phyloP scores from a whole-genome alignment of 2,888 invertebrate species.

The Dromius quadrimaculatus region DNA sequence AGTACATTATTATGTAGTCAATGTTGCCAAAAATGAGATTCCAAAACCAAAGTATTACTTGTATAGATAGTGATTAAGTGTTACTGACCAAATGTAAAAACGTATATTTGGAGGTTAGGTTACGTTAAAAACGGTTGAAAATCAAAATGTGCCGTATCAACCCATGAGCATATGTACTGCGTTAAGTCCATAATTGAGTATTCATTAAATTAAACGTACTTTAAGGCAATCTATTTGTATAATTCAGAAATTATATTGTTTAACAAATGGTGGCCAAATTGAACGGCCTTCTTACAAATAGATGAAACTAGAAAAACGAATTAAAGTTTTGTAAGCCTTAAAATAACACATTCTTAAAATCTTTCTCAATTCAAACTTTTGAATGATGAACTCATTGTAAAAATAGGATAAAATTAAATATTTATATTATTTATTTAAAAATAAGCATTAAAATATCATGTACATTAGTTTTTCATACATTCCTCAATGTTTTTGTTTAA shows the following conservation, averaged over 20 bases:
- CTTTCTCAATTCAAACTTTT: conserved; percentile 21
- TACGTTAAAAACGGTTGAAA: conserved; percentile 22
- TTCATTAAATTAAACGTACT: conserved; percentile 42
- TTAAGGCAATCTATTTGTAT: conserved; percentile 45
- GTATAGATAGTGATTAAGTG: conserved; percentile 57
- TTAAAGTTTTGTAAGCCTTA: conserved; percentile 47
- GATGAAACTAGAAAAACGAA: conserved; percentile 43
- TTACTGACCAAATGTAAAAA: conserved; percentile 58
- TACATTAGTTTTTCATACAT: conserved; percentile 35
- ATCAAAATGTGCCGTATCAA: conserved; percentile 34
- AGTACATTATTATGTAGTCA: conserved; percentile 58
- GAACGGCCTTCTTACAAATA: conserved; percentile 47
- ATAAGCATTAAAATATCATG: conserved; percentile 34
- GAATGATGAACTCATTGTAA: conserved; percentile 14
- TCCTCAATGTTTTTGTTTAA: conserved; percentile 35
- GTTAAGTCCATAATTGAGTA: conserved; percentile 1
- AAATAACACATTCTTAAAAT: conserved; percentile 21
- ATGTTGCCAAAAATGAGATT: conserved; percentile 62
- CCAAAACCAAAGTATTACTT: conserved; percentile 62
- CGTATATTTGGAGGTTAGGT: conserved; percentile 26
- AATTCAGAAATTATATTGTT: conserved; percentile 44
- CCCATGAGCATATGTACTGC: conserved; percentile 30
- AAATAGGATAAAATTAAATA: conserved; percentile 38
- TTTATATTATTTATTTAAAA: conserved; percentile 49
- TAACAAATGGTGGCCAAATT: conserved; percentile 47